phyloP scores from a whole-genome alignment of 2,888 invertebrate species.

The Spicauda simplicius region DNA sequence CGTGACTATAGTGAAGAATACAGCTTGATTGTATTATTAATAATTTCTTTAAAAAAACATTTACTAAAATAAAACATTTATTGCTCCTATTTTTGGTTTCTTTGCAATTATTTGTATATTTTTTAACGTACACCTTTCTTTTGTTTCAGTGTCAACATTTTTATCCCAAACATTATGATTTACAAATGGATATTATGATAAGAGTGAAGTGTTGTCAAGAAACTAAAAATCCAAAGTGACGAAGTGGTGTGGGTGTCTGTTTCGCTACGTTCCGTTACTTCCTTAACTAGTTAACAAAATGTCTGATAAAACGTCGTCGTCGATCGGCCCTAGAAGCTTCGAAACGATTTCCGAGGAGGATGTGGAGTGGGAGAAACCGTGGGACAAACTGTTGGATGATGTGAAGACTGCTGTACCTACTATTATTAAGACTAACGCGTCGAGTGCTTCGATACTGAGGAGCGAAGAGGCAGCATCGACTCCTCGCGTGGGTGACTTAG shows the following conservation, averaged over 20 bases:
- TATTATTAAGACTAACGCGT: constrained; percentile 77
- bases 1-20: constrained; percentile 8
- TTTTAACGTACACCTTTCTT: constrained; percentile 47
- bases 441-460: constrained; percentile 67
- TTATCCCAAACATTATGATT: constrained; percentile 85
- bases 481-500: constrained; percentile 60
- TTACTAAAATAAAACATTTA: no score
- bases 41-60: no score
- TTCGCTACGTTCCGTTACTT: constrained; percentile 75
- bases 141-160: constrained; percentile 85
- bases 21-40: background rate
- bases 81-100: no score
- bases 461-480: constrained; percentile 65
- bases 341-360: constrained; percentile 82
- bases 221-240: constrained; percentile 85
- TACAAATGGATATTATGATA: constrained; percentile 86
- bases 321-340: constrained; percentile 80
- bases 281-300: constrained; percentile 61
- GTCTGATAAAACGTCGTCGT: constrained; percentile 81
- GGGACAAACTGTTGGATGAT: constrained; percentile 80
- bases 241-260: constrained; percentile 82
- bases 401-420: constrained; percentile 75
- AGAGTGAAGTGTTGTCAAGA: constrained; percentile 85
- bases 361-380: constrained; percentile 74
- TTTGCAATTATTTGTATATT: background rate